Conservation (phyloP, 2,888 invertebrate species). For the Hypercompe scribonia region DNA sequence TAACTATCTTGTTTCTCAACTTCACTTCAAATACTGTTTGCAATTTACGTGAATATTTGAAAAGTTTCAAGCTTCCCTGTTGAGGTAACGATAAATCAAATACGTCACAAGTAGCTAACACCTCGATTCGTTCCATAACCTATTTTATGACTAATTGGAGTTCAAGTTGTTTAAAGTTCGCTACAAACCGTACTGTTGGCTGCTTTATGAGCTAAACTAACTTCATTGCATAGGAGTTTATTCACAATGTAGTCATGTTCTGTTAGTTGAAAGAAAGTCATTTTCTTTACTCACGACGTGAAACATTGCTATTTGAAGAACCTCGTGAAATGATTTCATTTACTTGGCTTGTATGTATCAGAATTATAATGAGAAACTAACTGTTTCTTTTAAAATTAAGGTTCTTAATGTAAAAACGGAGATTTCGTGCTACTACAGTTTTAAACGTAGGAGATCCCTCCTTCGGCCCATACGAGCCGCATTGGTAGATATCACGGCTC, state of each 20-base stretch:
- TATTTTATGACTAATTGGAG: conserved; percentile 52
- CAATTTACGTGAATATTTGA: conserved; percentile 35
- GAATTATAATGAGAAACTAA: too few relatives aligned
- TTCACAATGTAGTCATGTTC: conserved; percentile 37
- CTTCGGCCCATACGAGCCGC: too few relatives aligned
- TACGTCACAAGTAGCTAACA: conserved; percentile 36
- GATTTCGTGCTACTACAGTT: not conserved
- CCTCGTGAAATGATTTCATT: conserved; percentile 14
- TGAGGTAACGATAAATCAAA: conserved; percentile 37
- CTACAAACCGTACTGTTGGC: conserved; percentile 45
- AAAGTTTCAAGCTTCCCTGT: conserved; percentile 32
- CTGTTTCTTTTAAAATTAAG: too few relatives aligned
- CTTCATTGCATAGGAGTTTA: conserved; percentile 41
- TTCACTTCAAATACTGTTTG: conserved; percentile 16
- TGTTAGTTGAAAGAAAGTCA: conserved; percentile 38
- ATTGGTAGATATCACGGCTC: too few relatives aligned
- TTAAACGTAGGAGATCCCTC: not conserved
- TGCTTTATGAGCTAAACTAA: conserved; percentile 48
- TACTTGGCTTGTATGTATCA: not conserved
- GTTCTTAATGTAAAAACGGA: not conserved
- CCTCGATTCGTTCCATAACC: conserved; percentile 37
- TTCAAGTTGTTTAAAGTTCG: conserved; percentile 51
- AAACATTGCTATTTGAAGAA: conserved; percentile 22
- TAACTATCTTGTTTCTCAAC: conserved; percentile 1
- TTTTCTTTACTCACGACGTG: conserved; percentile 33